Percentiles rank a stretch among this genome's conserved stretches.
phyloP scores from a whole-genome alignment of 2,888 invertebrate genomes.

The Cheilosia grossa region DNA sequence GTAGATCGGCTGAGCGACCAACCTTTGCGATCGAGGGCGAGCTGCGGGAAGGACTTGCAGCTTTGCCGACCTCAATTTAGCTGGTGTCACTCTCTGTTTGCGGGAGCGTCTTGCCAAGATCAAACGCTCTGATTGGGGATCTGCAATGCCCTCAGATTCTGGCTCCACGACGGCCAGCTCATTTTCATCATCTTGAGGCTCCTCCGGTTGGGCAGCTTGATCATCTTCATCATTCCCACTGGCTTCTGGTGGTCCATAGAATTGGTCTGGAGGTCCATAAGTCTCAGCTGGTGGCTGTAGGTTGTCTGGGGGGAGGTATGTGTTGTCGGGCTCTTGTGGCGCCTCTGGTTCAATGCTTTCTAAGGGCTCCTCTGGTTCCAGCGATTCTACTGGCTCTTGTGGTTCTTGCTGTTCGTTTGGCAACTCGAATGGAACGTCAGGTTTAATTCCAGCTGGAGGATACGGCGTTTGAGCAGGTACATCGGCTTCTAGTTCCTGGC shows the following conservation, averaged over 20 bases:
- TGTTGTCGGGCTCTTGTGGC: constrained; percentile 50
- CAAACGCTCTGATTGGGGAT: constrained; percentile 38
- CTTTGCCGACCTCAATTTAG: constrained; percentile 52
- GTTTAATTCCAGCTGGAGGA: constrained; percentile 63
- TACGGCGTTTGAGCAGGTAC: constrained; percentile 55
- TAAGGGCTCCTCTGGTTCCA: neutral
- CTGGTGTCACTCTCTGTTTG: constrained; percentile 27
- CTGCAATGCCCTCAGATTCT: constrained; percentile 39
- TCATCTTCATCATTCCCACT: constrained; percentile 16
- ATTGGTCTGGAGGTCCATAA: constrained; percentile 20
- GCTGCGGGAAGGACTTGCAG: constrained; percentile 15
- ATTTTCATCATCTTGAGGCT: neutral
- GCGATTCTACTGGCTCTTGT: neutral
- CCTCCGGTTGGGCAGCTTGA: neutral
- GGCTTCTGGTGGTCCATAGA: constrained; percentile 57
- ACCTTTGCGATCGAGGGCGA: constrained; percentile 31
- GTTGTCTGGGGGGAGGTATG: constrained; percentile 65
- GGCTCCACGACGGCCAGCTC: constrained; percentile 27
- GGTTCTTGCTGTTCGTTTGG: constrained; percentile 52
- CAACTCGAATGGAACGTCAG: constrained; percentile 58
- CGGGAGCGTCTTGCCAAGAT: constrained; percentile 23
- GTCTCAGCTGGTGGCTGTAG: constrained; percentile 37
- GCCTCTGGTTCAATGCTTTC: neutral
- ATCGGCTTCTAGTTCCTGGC: constrained; percentile 52
- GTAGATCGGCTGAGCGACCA: constrained; percentile 53